Base-by-base conservation (phyloP, 2,113 vertebrate species). In the Chaetodon trifascialis region DNA sequence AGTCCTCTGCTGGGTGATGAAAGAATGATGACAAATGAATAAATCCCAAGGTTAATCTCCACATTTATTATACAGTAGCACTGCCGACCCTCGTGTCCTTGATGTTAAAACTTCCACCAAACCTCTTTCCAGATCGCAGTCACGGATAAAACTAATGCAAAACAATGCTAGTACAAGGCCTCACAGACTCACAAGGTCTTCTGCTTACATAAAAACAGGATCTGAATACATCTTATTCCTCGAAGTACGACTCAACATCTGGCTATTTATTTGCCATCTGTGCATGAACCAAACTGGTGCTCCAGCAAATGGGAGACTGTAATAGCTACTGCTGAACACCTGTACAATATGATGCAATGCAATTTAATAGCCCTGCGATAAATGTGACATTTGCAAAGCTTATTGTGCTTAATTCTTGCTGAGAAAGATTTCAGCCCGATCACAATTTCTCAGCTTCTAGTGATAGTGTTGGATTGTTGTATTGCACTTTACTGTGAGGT, bases 1-100 rank as follows among this genome's bases (percentile, higher is more conserved):
- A 59, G 44, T 42, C 17, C 46, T 62, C 56, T 3, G 40, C 38
- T 7, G 66, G 23, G 23, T 49, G 68, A 87, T 86, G 75, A 88
- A 88, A 82, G 71, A 89, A 82, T 69, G 62, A 83, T 83, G 86
- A 83, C 76, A 19, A 74, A 80, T 80, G 64, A 86, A 88, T 86
- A 80, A 87, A 82, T 82, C 80, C 58, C 59, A 84, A 84, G 84
- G 87, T 86, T 87, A 89, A 83, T 73, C 56, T 66, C 17, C 49
- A 11, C 67, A 87, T 84, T 25, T 76, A 72, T 88, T 79, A 75
- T 55, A 59, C 36, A 86, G 36, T 8, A 17, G 54, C 46, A 36
- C 71, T 63, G 74, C 54, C 0, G 5, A 77, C 68, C 56, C 55
- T 34, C 0, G 4, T 17, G 55, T 63, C 79, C 71, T 86, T 79